These are phyloP conservation scores for Alouatta palliata DNA, from an alignment of 2,113 vertebrate species.

Conservation along the genomic window DNA sequence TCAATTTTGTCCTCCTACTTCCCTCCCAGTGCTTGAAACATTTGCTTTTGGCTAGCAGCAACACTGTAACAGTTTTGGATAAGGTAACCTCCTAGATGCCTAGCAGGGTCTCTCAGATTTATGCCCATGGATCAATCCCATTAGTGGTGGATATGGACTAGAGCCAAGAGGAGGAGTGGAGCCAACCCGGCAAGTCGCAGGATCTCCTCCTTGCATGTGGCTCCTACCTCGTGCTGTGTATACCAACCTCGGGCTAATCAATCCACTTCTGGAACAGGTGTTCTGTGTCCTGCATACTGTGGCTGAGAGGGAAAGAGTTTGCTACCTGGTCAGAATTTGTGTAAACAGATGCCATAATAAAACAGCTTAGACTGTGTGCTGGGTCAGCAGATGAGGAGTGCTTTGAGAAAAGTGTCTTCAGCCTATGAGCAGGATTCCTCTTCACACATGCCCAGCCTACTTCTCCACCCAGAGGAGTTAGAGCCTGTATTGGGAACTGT, in stretches of 20 bases:
- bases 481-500: neutral
- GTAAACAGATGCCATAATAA: conserved; percentile 54
- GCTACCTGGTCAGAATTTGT: conserved; percentile 69
- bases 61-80: neutral
- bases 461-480: neutral
- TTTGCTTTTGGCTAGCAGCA: neutral
- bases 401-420: neutral
- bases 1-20: no score
- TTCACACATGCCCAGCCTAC: accelerated
- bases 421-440: neutral
- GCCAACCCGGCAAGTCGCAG: neutral
- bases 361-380: neutral
- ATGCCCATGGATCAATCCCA: neutral
- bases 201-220: neutral
- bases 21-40: neutral
- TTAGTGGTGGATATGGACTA: neutral
- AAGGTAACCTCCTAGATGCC: neutral
- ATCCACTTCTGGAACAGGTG: conserved; percentile 68
- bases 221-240: neutral
- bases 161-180: conserved; percentile 30
- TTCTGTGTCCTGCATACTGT: conserved; percentile 49
- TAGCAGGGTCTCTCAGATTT: conserved; percentile 9
- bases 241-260: conserved; percentile 47
- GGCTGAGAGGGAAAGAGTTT: conserved; percentile 49
- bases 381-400: neutral